A percentile compares a stretch with the other conserved stretches of the same genome.
phyloP scores from a whole-genome alignment of 1,140 invertebrate genomes.

The Condylostylus longicornis region DNA sequence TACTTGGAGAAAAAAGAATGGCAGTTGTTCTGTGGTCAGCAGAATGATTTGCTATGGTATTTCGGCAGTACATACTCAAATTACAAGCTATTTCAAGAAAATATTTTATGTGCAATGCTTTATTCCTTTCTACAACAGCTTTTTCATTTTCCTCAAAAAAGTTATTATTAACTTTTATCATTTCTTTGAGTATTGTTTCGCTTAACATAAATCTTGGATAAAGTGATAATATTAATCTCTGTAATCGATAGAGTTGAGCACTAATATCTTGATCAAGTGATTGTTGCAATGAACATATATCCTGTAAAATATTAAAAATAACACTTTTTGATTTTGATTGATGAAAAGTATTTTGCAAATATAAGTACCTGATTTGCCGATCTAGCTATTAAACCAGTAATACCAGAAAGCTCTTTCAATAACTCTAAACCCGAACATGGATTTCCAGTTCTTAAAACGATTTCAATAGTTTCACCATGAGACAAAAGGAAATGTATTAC shows the following conservation, averaged over 20 bases:
- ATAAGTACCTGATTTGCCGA: conserved; percentile 41
- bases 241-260: conserved; percentile 43
- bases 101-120: conserved; percentile 15
- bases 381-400: conserved; percentile 64
- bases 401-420: conserved; percentile 52
- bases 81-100: conserved; percentile 49
- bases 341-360: not conserved
- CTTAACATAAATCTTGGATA: conserved; percentile 47
- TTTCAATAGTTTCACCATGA: conserved; percentile 65
- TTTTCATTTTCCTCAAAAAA: conserved; percentile 6
- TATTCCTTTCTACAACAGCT: no score
- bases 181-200: conserved; percentile 21
- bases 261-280: conserved; percentile 33
- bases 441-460: conserved; percentile 50
- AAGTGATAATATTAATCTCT: conserved; percentile 53
- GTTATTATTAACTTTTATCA: conserved; percentile 12
- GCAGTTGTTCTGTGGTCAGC: conserved; percentile 36
- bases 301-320: conserved; percentile 23
- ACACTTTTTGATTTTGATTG: conserved; percentile 5
- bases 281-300: conserved; percentile 29
- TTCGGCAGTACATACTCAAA: conserved; percentile 49
- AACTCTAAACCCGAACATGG: conserved; percentile 44
- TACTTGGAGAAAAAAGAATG: conserved; percentile 30
- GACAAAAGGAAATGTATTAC: conserved; percentile 63
- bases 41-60: conserved; percentile 37